Conservation (phyloP, 2,888 invertebrate species). For the Diplolepis rosae region DNA sequence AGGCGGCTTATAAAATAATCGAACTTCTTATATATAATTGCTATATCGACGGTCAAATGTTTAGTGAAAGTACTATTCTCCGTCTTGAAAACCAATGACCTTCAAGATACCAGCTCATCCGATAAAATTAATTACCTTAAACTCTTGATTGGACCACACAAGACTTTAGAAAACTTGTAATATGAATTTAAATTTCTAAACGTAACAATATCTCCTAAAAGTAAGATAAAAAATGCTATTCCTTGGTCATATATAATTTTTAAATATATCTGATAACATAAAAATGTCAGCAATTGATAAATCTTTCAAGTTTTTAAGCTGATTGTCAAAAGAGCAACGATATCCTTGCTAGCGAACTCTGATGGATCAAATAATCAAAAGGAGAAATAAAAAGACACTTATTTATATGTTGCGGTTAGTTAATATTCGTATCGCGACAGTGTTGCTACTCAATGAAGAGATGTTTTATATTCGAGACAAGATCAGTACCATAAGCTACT, state of each 20-base stretch:
- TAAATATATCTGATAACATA: not conserved
- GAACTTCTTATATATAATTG: too few relatives aligned
- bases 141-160: conserved; percentile 23
- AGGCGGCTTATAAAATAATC: conserved; percentile 13
- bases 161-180: not conserved
- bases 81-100: conserved; percentile 17
- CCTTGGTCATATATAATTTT: too few relatives aligned
- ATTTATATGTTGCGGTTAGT: not conserved
- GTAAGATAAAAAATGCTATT: too few relatives aligned
- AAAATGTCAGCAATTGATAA: not conserved
- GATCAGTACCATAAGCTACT: conserved; percentile 31
- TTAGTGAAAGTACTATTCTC: conserved; percentile 15
- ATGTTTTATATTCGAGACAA: conserved; percentile 31
- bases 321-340: too few relatives aligned
- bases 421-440: conserved; percentile 11
- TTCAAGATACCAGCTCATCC: not conserved
- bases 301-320: not conserved
- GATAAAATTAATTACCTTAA: conserved; percentile 27
- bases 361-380: not conserved
- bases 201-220: not conserved
- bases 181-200: not conserved
- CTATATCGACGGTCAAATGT: not conserved
- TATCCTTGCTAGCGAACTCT: not conserved
- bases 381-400: conserved; percentile 4
- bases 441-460: conserved; percentile 23